Evolutionary conservation across 2,888 invertebrate species (phyloP).

Genomic region (Volucella zonaria): DNA sequence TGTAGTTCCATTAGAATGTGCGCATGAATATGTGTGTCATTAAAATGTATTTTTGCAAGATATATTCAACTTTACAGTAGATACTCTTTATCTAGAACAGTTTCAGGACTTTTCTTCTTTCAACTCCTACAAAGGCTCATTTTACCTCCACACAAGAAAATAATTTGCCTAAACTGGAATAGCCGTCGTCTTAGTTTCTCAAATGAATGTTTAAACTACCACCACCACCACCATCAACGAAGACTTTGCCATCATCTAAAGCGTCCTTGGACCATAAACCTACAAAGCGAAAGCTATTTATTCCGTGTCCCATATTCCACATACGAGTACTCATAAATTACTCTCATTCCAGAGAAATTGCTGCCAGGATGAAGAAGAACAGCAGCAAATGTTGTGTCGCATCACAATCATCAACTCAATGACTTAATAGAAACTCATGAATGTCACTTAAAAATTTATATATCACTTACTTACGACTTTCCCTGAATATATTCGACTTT

Average conservation of each 20-base stretch:
- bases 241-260: no score
- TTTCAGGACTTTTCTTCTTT: no score
- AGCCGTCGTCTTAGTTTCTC: background rate
- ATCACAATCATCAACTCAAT: conserved; percentile 70
- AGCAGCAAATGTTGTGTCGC: conserved; percentile 59
- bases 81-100: no score
- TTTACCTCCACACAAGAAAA: background rate
- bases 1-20: no score
- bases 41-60: no score
- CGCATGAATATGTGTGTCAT: no score
- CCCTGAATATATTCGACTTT: background rate
- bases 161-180: background rate
- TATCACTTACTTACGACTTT: conserved; percentile 66
- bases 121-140: no score
- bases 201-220: conserved; percentile 8
- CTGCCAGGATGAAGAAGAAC: conserved; percentile 34
- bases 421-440: conserved; percentile 74
- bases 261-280: conserved; percentile 62
- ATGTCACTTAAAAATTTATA: conserved; percentile 72
- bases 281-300: conserved; percentile 62
- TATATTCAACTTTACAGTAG: no score
- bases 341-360: conserved; percentile 39
- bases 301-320: conserved; percentile 55
- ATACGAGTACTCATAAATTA: conserved; percentile 47
- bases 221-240: background rate